These are phyloP conservation scores for Brachypalpus laphriformis DNA, from an alignment of 2,888 invertebrate genomes.

Conservation along the genomic window DNA sequence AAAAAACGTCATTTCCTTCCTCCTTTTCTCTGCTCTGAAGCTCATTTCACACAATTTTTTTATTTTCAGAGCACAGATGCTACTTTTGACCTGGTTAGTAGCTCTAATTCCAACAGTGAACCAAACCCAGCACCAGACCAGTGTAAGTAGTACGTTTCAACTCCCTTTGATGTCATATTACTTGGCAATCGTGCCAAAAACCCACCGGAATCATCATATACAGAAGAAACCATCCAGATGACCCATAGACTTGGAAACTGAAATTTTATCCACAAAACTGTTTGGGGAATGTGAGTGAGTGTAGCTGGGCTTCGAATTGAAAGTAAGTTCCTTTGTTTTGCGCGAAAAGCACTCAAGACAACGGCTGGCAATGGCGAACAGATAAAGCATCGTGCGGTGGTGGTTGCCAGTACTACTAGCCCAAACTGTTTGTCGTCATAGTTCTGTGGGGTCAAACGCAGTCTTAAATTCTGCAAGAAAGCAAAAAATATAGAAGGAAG, in stretches of 20 bases:
- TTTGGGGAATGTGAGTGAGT: slow-evolving; percentile 1
- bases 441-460: slow-evolving; percentile 28
- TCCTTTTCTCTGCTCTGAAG: slow-evolving; percentile 5
- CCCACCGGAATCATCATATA: slow-evolving; percentile 19
- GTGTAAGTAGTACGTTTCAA: neutral
- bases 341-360: slow-evolving; percentile 7
- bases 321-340: neutral
- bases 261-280: neutral
- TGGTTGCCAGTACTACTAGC: neutral
- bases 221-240: slow-evolving; percentile 22
- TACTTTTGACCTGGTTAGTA: slow-evolving; percentile 42
- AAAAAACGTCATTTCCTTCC: slow-evolving; percentile 11
- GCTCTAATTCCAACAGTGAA: neutral
- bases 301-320: neutral
- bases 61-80: slow-evolving; percentile 5
- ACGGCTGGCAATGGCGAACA: neutral
- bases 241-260: slow-evolving; percentile 10
- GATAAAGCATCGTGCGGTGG: neutral
- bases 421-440: slow-evolving; percentile 22
- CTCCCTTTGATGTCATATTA: slow-evolving; percentile 4
- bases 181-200: slow-evolving; percentile 43
- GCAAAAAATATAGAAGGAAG: too few relatives aligned
- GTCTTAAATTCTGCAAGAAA: neutral
- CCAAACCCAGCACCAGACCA: neutral
- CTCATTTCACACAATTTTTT: slow-evolving; percentile 25